Conservation (phyloP, 2,888 invertebrate genomes). For the Scaptomyza polygonia region DNA sequence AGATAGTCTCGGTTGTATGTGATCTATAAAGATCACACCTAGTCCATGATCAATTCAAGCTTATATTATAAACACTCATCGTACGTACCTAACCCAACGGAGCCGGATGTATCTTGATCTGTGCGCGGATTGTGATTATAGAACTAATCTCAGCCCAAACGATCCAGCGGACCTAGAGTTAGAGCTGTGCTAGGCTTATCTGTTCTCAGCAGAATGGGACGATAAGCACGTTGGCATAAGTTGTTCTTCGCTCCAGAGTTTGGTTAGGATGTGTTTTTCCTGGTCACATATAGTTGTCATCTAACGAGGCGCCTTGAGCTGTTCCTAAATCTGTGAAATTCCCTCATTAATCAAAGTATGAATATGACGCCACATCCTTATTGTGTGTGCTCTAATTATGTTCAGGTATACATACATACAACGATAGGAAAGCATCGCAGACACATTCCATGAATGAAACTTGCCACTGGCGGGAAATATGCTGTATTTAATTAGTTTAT, state of each 20-base stretch:
- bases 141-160: slow-evolving; percentile 49
- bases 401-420: slow-evolving; percentile 2
- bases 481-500: slow-evolving; percentile 66
- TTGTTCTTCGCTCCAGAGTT: slow-evolving; percentile 15
- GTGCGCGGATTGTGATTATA: slow-evolving; percentile 35
- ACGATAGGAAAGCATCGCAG: slow-evolving; percentile 14
- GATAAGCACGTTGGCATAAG: slow-evolving; percentile 39
- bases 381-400: slow-evolving; percentile 63
- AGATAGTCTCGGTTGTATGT: slow-evolving; percentile 19
- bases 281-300: slow-evolving; percentile 45
- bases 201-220: slow-evolving; percentile 4
- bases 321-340: slow-evolving; percentile 52
- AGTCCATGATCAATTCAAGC: slow-evolving; percentile 52
- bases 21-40: slow-evolving; percentile 62
- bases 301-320: slow-evolving; percentile 50
- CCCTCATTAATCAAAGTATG: slow-evolving; percentile 67
- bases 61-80: neutral
- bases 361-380: slow-evolving; percentile 58
- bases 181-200: slow-evolving; percentile 39
- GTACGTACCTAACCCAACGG: slow-evolving; percentile 25
- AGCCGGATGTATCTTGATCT: slow-evolving; percentile 57
- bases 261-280: slow-evolving; percentile 63
- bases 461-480: slow-evolving; percentile 26
- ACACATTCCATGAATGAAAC: slow-evolving; percentile 71
- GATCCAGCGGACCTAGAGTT: slow-evolving; percentile 15